Evolutionary conservation across 2,113 vertebrate species (phyloP).

Genomic region (Columbina picui): DNA sequence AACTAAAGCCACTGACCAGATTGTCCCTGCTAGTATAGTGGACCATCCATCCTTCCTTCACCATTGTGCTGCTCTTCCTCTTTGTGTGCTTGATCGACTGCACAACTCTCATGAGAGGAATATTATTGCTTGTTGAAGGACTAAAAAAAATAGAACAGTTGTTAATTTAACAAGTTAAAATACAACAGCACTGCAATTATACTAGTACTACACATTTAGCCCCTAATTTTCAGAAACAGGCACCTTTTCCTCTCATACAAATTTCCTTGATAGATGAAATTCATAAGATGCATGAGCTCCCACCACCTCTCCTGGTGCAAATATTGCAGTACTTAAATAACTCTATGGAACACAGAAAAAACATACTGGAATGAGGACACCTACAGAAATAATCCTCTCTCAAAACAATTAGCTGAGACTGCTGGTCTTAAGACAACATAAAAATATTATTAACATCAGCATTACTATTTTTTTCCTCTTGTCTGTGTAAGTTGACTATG

Average conservation of each 20-base stretch:
- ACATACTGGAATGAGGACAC: not conserved
- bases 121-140: slow-evolving; percentile 98
- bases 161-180: not conserved
- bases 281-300: not conserved
- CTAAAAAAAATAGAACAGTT: slow-evolving; percentile 67
- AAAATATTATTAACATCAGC: not conserved
- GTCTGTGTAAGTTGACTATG: not conserved
- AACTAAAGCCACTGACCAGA: slow-evolving; percentile 84
- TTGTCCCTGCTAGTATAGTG: slow-evolving; percentile 96
- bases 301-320: not conserved
- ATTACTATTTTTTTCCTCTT: not conserved
- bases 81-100: slow-evolving; percentile 98
- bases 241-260: not conserved
- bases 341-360: not conserved
- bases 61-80: slow-evolving; percentile 96
- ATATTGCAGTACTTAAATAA: not conserved
- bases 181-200: not conserved
- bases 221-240: not conserved
- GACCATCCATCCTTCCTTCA: slow-evolving; percentile 99
- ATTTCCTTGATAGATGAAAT: not conserved
- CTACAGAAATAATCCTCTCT: not conserved
- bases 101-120: slow-evolving; percentile 98
- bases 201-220: not conserved
- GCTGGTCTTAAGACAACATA: not conserved
- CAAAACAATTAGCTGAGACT: not conserved